phyloP scores from a whole-genome alignment of 1,140 invertebrate genomes.

The Chrysomallon squamiferum region DNA sequence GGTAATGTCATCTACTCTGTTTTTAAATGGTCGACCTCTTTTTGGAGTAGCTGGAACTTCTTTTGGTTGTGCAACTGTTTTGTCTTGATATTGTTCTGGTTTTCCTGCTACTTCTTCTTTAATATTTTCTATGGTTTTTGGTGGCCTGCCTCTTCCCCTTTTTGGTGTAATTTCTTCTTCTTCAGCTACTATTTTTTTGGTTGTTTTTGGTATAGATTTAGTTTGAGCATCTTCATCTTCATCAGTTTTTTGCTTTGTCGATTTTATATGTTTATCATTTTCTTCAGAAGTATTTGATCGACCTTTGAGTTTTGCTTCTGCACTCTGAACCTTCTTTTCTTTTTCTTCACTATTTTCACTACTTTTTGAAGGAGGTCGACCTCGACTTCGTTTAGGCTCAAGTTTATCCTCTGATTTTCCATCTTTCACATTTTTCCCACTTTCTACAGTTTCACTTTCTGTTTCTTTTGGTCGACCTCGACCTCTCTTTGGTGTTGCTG shows the following conservation, averaged over 20 bases:
- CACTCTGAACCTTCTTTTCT: slow-evolving; percentile 25
- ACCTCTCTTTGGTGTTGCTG: slow-evolving; percentile 16
- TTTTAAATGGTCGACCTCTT: no score
- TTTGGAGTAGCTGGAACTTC: no score
- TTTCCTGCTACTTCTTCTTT: background rate
- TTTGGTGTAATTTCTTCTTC: slow-evolving; percentile 6
- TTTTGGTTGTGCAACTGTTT: no score
- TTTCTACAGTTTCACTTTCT: background rate
- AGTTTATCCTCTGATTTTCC: no score
- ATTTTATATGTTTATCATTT: background rate
- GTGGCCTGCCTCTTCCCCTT: slow-evolving; percentile 17
- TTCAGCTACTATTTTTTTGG: background rate
- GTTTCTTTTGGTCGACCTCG: slow-evolving; percentile 21
- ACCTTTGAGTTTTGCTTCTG: background rate
- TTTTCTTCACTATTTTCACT: slow-evolving; percentile 10
- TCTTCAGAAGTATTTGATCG: background rate
- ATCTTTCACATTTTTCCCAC: background rate
- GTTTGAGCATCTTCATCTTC: background rate
- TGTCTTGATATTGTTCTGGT: background rate
- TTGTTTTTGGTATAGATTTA: background rate
- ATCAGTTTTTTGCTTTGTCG: background rate
- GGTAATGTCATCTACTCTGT: background rate
- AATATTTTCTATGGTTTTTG: slow-evolving; percentile 4
- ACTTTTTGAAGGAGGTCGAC: no score
- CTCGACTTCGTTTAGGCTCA: no score